Base-by-base conservation (phyloP, 2,113 vertebrate genomes). In the Dasyprocta punctata region DNA sequence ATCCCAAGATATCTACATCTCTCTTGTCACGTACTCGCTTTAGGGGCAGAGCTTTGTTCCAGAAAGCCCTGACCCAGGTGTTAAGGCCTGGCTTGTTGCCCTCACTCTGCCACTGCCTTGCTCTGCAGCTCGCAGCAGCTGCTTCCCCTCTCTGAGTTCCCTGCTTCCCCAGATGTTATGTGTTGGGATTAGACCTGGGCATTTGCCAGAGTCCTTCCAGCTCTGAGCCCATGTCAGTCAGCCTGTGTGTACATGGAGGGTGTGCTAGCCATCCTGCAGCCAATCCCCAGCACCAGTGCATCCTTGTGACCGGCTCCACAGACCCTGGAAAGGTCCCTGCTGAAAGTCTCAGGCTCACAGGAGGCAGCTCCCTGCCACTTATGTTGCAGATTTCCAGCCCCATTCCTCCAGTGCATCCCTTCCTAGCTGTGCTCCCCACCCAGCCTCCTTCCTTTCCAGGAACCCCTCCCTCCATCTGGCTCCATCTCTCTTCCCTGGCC, bases 121-220 rank as follows among this genome's bases (percentile, higher is more conserved):
- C 93, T 89, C 12, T 52, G 93, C 56, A 63, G 7, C 80, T 60
- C 33, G 38, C 38, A 82, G 56, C 14, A 52, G 61, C 33, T 1
- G 0, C 30, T 63, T 3, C 41, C 30, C 65, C 3, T 90, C 90
- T 92, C 92, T 85, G 90, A 87, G 75, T 22, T 47, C 38, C 47
- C 69, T 60, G 56, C 36, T 71, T 87, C 38, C 24, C 54, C 52
- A 93, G 38, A 54, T 54, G 11, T 80, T 38, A 14, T 8, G 4
- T 8, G 7, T 11, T 88, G 47, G 24, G 11, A 71, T 71, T 69
- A 69, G 47, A 81, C n/a, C 49, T 30, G 56, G 38, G 7, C 14
- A 90, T 86, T 89, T 89, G 71, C 33, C 69, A 61, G 33, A 26
- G 16, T 82, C 56, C 44, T 92, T 96, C 41, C 81, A 86, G 52